Evolutionary conservation across 37 sponge, comb jelly and placozoan species (phyloP), one percentile per base, ranked within the genome.

Genomic region (Crambe crambe): DNA sequence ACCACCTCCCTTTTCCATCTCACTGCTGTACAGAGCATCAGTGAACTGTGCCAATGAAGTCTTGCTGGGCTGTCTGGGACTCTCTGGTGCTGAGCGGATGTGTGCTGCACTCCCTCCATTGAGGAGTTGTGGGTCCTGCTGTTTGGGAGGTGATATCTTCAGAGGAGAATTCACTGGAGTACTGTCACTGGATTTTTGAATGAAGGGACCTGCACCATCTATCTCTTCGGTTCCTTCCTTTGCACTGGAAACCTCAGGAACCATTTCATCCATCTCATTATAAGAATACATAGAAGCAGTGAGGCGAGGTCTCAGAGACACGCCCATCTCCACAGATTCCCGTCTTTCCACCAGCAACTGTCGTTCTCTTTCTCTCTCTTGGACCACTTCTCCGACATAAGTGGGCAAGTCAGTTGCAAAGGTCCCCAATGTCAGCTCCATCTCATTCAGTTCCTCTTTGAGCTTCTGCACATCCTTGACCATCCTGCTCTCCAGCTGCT

Each of bases 381-480:
- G 67, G 10, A 88, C 58, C 5, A 72, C 77, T 10, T 81, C 73
- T 26, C 68, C 70, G 22, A 88, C 60, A 25, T 76, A 77, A 35
- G 65, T 76, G 37, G 70, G 58, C 4, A 88, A 61, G 42, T 88
- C 88, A 29, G 78, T 82, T 15, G 88, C 42, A 4, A 58, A 69
- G 34, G 72, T 22, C 17, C 82, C 88, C 42, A 70, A 23, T 8
- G 47, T 74, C 76, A 91, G 51, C 56, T 91, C 92, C 66, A 72
- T 74, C 37, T 87, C 92, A 32, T 86, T 91, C 59, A 91, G 71
- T 3, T 80, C 68, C 18, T 91, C 88, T 43, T 91, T 91, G 37
- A 86, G 72, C 66, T 79, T 82, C 22, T 83, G 60, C 22, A 86
- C 92, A 27, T 91, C 87, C 37, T 67, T 63, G 8, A 91, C 92